These are phyloP conservation scores for Zygothrica quintamaculata DNA, from an alignment of 2,888 invertebrate species.

Conservation along the genomic window DNA sequence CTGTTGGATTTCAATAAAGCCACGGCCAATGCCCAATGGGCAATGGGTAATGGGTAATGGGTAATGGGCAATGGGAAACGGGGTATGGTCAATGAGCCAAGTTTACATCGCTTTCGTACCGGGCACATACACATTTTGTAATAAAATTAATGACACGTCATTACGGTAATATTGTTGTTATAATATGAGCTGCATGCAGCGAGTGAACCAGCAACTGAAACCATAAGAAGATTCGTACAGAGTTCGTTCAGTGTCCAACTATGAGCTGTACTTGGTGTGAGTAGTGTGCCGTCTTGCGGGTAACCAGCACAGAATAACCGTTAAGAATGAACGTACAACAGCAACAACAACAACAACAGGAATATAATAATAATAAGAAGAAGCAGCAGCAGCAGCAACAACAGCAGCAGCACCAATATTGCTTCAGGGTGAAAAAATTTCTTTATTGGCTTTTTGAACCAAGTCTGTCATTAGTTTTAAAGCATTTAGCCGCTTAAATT, in stretches of 20 bases:
- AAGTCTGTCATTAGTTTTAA: slow-evolving; percentile 73
- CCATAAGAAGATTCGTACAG: slow-evolving; percentile 21
- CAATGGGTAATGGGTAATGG: no score
- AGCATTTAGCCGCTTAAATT: slow-evolving; percentile 78
- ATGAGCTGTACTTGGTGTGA: slow-evolving; percentile 22
- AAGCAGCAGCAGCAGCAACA: slow-evolving; percentile 10
- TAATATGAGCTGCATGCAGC: slow-evolving; percentile 63
- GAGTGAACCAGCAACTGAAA: slow-evolving; percentile 13
- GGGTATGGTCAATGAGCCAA: slow-evolving; percentile 1
- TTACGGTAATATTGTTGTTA: slow-evolving; percentile 78
- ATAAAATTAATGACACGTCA: slow-evolving; percentile 80
- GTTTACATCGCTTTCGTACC: slow-evolving; percentile 12
- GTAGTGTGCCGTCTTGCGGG: slow-evolving; percentile 11
- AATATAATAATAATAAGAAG: slow-evolving; percentile 4
- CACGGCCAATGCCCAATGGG: slow-evolving; percentile 63
- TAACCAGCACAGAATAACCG: slow-evolving; percentile 38
- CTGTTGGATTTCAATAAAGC: slow-evolving; percentile 67
- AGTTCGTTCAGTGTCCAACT: slow-evolving; percentile 7
- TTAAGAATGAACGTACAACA: slow-evolving; percentile 40
- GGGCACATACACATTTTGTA: slow-evolving; percentile 73
- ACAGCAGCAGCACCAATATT: slow-evolving; percentile 11
- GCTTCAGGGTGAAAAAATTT: slow-evolving; percentile 73
- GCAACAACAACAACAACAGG: slow-evolving; percentile 15
- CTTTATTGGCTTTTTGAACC: slow-evolving; percentile 69
- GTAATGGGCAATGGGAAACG: slow-evolving; percentile 63